Evolutionary conservation across 2,797 vertebrate genomes (phyloP), one percentile per base, ranked within the genome.

Genomic region (Pangasius macronema): DNA sequence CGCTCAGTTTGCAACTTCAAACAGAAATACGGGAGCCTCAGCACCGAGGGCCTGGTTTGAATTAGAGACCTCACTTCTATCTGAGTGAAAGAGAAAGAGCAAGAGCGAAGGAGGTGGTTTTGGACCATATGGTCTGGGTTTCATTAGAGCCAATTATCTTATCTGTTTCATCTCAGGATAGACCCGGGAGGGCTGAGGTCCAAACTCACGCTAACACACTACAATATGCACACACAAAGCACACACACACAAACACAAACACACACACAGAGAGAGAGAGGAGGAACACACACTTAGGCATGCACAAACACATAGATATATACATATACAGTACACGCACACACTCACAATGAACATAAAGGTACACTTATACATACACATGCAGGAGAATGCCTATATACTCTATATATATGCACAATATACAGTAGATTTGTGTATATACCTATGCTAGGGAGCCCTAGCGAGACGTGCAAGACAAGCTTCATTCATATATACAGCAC

Each of bases 91-190:
- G 82, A 90, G 42, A 77, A 46, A 83, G 73, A 59, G 76, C 88
- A 72, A 86, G 68, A 79, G 73, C 67, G 81, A 83, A 85, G 83
- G 95, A 94, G 95, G 95, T 95, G 82, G 96, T 84, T 87, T 82
- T 75, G 96, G 95, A 91, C 95, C 95, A 93, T 95, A 92, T 95
- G 95, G 97, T 97, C 98, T 99, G 98, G 97, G 97, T 98, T 98
- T 97, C 96, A 99, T 99, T 99, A 99, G 93, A 96, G 96, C 94
- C 97, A 98, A 99, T 99, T 99, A 98, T 98, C 97, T 97, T 97
- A 97, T 98, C 96, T 97, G 97, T 98, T 99, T 99, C 97, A 99
- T 98, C 96, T 98, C 95, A 96, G 94, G 95, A 95, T 95, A 97
- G 96, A 96, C 96, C 96, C 94, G 95, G 95, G 95, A 96, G 96